Evolutionary conservation across 2,888 invertebrate species (phyloP).

Genomic region (Andrena praecox): DNA sequence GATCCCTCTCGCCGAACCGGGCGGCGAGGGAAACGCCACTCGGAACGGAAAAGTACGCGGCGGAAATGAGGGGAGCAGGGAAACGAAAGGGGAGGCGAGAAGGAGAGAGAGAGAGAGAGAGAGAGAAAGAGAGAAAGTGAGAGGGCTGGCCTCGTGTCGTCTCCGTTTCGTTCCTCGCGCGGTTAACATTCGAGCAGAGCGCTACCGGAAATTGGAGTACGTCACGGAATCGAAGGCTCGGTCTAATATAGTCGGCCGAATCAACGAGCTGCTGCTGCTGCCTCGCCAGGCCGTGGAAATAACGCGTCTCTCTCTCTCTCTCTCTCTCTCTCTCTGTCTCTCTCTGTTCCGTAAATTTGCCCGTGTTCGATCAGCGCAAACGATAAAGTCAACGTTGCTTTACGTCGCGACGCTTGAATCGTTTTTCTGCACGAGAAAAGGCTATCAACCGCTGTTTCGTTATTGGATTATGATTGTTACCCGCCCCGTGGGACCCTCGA

Average conservation of each 20-base stretch:
- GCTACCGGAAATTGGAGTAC: slow-evolving; percentile 69
- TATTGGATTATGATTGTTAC: slow-evolving; percentile 63
- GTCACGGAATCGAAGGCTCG: slow-evolving; percentile 61
- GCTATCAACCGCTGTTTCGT: slow-evolving; percentile 53
- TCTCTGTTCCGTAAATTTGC: slow-evolving; percentile 49
- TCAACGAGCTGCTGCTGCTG: slow-evolving; percentile 33
- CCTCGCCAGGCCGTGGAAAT: slow-evolving; percentile 30
- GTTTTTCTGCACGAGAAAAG: slow-evolving; percentile 60
- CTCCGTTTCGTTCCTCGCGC: slow-evolving; percentile 44
- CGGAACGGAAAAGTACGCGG: background rate
- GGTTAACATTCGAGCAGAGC: slow-evolving; percentile 46
- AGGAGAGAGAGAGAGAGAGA: background rate
- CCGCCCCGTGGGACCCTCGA: background rate
- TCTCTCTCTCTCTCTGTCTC: slow-evolving; percentile 5
- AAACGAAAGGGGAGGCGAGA: background rate
- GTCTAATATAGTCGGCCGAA: slow-evolving; percentile 31
- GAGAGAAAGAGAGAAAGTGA: background rate
- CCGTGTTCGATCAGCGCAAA: slow-evolving; percentile 36
- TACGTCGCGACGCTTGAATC: slow-evolving; percentile 42
- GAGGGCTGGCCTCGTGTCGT: slow-evolving; percentile 9
- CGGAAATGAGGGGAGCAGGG: slow-evolving; percentile 12
- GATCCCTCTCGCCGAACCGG: slow-evolving; percentile 1
- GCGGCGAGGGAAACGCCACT: background rate
- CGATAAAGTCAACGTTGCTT: slow-evolving; percentile 60
- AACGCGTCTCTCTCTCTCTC: slow-evolving; percentile 15